Percentiles rank a stretch among this genome's conserved stretches.
Evolutionary conservation across 2,797 vertebrate species (phyloP).

Genomic region (Pipistrellus nathusii): DNA sequence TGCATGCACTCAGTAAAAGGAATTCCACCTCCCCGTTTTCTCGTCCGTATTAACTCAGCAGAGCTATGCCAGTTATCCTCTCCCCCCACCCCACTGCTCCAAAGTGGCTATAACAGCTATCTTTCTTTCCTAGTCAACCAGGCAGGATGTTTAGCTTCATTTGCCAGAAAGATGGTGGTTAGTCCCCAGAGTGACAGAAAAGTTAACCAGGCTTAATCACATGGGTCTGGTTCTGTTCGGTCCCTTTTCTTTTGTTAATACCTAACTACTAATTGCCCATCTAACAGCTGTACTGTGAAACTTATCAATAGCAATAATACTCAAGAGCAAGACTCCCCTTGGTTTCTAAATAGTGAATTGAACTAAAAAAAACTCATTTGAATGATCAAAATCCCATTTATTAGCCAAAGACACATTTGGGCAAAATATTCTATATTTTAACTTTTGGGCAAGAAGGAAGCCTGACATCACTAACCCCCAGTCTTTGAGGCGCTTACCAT

Average conservation of each 20-base stretch:
- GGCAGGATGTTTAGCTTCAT: neutral
- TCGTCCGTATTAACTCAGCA: neutral
- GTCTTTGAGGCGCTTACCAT: neutral
- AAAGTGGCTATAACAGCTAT: neutral
- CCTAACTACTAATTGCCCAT: neutral
- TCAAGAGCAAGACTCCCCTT: neutral
- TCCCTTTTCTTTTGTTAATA: neutral
- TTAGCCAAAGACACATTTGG: neutral
- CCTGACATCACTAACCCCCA: neutral
- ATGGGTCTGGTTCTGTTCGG: neutral
- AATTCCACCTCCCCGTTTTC: neutral
- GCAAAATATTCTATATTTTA: neutral
- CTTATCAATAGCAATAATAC: neutral
- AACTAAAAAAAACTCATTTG: neutral
- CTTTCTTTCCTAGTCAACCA: neutral
- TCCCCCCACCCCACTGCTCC: too few relatives aligned
- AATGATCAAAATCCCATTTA: constrained; percentile 19
- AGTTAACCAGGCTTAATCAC: neutral
- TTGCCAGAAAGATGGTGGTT: neutral
- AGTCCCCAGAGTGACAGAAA: neutral
- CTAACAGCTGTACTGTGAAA: neutral
- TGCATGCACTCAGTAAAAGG: neutral
- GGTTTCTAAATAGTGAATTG: neutral
- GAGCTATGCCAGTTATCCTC: neutral
- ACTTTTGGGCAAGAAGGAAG: neutral